Conservation (phyloP, 2,888 invertebrate species). For the Eupithecia subumbrata region DNA sequence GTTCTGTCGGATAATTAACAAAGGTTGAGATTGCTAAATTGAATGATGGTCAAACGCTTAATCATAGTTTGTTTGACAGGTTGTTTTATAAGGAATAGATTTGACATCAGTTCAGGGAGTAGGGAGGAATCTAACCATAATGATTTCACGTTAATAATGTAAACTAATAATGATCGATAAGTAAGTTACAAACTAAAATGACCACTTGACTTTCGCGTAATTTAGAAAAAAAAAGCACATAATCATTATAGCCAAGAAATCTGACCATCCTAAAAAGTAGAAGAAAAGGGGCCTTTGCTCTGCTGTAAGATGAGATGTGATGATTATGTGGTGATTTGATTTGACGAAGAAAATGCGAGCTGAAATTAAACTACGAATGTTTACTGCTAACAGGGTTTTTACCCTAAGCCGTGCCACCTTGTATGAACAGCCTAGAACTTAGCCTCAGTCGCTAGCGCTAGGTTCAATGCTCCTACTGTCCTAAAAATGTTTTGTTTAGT, state of each 20-base stretch:
- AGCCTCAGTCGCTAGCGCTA: not conserved
- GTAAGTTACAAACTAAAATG: no score
- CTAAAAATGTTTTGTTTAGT: conserved; percentile 10
- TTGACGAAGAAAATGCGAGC: not conserved
- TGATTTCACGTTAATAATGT: no score
- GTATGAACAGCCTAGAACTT: not conserved
- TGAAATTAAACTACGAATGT: not conserved
- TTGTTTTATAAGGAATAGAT: not conserved
- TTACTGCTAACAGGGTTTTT: not conserved
- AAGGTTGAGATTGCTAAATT: not conserved
- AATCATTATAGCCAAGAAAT: no score
- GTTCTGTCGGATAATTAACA: not conserved
- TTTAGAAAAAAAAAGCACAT: no score
- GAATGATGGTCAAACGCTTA: not conserved
- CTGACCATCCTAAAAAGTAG: no score
- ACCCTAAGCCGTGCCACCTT: not conserved
- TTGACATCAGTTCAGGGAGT: not conserved
- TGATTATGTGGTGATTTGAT: not conserved
- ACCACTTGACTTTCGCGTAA: no score
- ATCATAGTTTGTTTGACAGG: not conserved
- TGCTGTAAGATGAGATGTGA: not conserved
- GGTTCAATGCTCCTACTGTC: not conserved
- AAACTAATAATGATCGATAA: no score
- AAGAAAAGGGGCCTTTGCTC: not conserved
- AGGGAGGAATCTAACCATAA: not conserved